Evolutionary conservation across 2,888 invertebrate species (phyloP), one percentile per base, ranked within the genome.

Genomic region (Cheilosia soror): DNA sequence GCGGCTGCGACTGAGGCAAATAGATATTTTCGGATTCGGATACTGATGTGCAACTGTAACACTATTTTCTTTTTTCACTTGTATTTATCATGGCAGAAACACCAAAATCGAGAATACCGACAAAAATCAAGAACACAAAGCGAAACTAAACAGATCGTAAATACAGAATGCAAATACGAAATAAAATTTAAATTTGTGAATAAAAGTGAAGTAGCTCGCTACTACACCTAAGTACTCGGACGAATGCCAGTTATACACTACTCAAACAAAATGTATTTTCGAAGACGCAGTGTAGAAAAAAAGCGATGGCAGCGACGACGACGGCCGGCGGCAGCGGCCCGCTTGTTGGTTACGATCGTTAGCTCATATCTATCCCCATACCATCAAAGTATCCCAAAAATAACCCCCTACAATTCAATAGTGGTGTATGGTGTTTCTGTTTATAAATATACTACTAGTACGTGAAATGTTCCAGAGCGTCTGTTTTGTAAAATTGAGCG

Each of bases 361-460:
- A 84, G 87, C 87, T 84, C 87, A 87, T 87, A 87, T 87, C 87
- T 87, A 87, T 87, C 87, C 84, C 83, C 87, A 84, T 82, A 86
- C 86, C 83, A 86, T 86, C 88, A 89, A 87, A 88, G 88, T 89
- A 89, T 89, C 89, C 89, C 89, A 89, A 89, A 89, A 89, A 89
- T 89, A 89, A 89, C 89, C 89, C 89, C 89, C 89, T 89, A 88
- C 88, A 87, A 81, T 87, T 87, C 62, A 85, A 85, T 85, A 85
- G 85, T 85, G 81, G 73, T 79, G 78, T 77, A 77, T 71, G 69
- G 80, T 80, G 31, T 80, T 75, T 75, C 66, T 80, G 31, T 80
- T 75, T 84, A 84, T 80, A 84, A 80, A 84, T 85, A 85, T 76
- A 81, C 37, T 33, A 20, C 84, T 80, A 80, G 73, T 75, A 80